These are phyloP conservation scores for Drosophila paramelanica DNA, from an alignment of 2,888 invertebrate species.

Conservation along the genomic window DNA sequence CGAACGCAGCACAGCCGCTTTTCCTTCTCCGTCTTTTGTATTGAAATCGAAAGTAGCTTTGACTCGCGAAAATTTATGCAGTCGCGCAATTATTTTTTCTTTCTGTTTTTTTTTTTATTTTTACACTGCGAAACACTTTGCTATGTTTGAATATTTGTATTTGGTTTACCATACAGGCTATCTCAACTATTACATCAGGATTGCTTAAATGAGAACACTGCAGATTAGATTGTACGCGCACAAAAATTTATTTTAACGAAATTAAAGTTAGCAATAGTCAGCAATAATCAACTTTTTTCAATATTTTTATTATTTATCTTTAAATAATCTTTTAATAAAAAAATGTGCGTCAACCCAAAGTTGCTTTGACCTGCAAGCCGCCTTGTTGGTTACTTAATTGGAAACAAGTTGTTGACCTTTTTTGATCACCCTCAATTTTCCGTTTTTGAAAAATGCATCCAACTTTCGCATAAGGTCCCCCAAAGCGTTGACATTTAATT, in stretches of 20 bases:
- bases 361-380: constrained; percentile 9
- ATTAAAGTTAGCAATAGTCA: not conserved
- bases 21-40: constrained; percentile 50
- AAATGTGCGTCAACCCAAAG: too few species aligned
- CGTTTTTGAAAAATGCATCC: constrained; percentile 36
- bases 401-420: constrained; percentile 77
- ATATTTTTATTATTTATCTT: too few species aligned
- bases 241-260: not conserved
- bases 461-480: constrained; percentile 72
- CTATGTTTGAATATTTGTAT: constrained; percentile 25
- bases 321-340: too few species aligned
- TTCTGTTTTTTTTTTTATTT: constrained; percentile 17
- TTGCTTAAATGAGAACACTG: constrained; percentile 26
- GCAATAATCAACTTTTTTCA: too few species aligned
- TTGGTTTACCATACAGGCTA: constrained; percentile 15
- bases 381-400: constrained; percentile 73
- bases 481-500: constrained; percentile 84
- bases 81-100: constrained; percentile 73
- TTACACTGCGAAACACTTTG: constrained; percentile 46
- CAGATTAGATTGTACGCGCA: not conserved
- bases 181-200: constrained; percentile 37
- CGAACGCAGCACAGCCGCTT: constrained; percentile 47
- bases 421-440: constrained; percentile 49
- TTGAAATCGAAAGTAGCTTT: constrained; percentile 80
- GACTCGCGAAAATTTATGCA: constrained; percentile 71